Percentiles rank a stretch among this genome's conserved stretches.
phyloP scores from a whole-genome alignment of 2,888 invertebrate species.

The Aromia moschata region DNA sequence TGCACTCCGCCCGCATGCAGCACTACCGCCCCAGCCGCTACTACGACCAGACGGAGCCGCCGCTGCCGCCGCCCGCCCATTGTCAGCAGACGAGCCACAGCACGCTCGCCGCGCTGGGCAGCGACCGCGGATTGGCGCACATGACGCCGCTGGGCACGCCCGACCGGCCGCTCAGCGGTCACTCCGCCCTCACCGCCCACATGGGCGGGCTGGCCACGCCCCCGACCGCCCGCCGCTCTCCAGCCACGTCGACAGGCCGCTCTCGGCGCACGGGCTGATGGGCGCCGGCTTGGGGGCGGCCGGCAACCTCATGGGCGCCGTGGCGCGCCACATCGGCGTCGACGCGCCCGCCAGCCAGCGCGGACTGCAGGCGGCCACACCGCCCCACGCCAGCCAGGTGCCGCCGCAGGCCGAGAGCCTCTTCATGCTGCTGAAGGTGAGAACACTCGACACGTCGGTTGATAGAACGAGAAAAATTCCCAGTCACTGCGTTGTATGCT shows the following conservation, averaged over 20 bases:
- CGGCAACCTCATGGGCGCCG: slow-evolving; percentile 61
- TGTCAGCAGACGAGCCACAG: slow-evolving; percentile 62
- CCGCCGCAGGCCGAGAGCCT: slow-evolving; percentile 86
- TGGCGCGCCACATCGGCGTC: slow-evolving; percentile 62
- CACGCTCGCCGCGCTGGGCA: slow-evolving; percentile 56
- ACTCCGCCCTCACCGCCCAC: slow-evolving; percentile 37
- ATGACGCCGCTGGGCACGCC: slow-evolving; percentile 55
- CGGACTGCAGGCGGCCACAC: slow-evolving; percentile 68
- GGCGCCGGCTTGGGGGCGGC: slow-evolving; percentile 61
- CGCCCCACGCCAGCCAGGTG: slow-evolving; percentile 80
- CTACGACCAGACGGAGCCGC: slow-evolving; percentile 71
- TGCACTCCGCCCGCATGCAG: slow-evolving; percentile 66
- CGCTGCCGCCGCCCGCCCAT: slow-evolving; percentile 72
- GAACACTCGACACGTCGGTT: slow-evolving; percentile 30
- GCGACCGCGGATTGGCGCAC: slow-evolving; percentile 59
- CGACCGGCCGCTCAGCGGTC: slow-evolving; percentile 54
- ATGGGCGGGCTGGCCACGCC: slow-evolving; percentile 36
- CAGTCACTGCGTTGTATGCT: too few relatives aligned
- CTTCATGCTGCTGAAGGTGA: slow-evolving; percentile 78
- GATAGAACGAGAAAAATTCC: background rate
- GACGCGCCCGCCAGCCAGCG: slow-evolving; percentile 66
- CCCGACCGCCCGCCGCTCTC: slow-evolving; percentile 51
- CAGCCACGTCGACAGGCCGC: slow-evolving; percentile 54
- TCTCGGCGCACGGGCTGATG: slow-evolving; percentile 58
- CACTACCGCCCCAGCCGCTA: slow-evolving; percentile 63